Evolutionary conservation across 2,888 invertebrate genomes (phyloP).

Genomic region (Oligia fasciuncula): DNA sequence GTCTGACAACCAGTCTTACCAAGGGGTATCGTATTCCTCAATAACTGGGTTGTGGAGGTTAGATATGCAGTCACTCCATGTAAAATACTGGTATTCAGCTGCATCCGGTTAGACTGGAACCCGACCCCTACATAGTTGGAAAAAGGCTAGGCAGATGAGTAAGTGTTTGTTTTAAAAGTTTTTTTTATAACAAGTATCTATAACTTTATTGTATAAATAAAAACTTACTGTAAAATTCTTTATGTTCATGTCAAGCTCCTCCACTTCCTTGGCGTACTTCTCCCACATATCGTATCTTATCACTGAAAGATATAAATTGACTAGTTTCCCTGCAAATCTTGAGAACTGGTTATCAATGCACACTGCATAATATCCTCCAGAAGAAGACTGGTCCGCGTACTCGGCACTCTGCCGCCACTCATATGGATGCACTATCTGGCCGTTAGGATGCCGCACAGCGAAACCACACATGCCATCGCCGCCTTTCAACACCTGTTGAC

Average conservation of each 20-base stretch:
- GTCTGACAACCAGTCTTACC: too few relatives aligned
- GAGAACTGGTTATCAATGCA: constrained; percentile 98
- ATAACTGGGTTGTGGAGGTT: too few relatives aligned
- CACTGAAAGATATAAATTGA: constrained; percentile 97
- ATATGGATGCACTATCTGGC: constrained; percentile 96
- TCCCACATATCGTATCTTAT: constrained; percentile 98
- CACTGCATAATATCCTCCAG: constrained; percentile 96
- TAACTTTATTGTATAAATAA: not conserved
- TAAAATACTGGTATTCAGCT: too few relatives aligned
- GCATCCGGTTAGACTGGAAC: too few relatives aligned
- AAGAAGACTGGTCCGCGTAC: constrained; percentile 95
- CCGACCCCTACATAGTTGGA: too few relatives aligned
- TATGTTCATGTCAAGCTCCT: constrained; percentile 96
- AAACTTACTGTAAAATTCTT: constrained; percentile 96
- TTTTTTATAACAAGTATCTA: not conserved
- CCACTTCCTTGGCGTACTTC: constrained; percentile 96
- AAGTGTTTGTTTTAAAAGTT: too few relatives aligned
- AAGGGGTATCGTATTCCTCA: too few relatives aligned
- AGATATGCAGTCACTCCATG: too few relatives aligned
- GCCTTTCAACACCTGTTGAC: constrained; percentile 94
- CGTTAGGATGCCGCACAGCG: constrained; percentile 96
- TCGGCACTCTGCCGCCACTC: constrained; percentile 97
- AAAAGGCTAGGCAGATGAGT: too few relatives aligned
- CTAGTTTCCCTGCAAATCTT: constrained; percentile 96
- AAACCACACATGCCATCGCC: constrained; percentile 98